A percentile compares a stretch with the other conserved stretches of the same genome.
Evolutionary conservation across 2,113 vertebrate species (phyloP).

Genomic region (Gadus chalcogrammus): DNA sequence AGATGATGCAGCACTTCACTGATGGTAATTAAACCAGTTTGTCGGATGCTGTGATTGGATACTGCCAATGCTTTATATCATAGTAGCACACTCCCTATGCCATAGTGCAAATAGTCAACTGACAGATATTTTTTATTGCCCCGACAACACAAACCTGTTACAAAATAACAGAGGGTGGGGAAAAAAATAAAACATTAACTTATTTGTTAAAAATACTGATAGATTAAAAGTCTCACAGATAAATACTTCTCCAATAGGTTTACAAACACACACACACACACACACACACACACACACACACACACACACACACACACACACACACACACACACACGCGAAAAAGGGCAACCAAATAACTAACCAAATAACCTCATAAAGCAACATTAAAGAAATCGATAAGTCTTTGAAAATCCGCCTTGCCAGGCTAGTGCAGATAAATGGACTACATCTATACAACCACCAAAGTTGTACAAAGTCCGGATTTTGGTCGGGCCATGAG

Average conservation of each 20-base stretch:
- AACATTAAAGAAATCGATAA: constrained; percentile 57
- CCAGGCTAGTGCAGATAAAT: constrained; percentile 64
- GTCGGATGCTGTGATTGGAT: neutral
- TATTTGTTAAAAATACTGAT: constrained; percentile 58
- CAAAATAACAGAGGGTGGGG: constrained; percentile 12
- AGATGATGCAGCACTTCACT: too few relatives aligned
- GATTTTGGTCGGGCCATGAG: constrained; percentile 18
- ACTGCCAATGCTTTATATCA: constrained; percentile 5
- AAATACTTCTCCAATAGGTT: constrained; percentile 70
- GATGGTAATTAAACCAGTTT: too few relatives aligned
- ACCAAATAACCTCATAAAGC: neutral
- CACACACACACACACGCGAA: constrained; percentile 66
- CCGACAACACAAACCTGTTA: constrained; percentile 22
- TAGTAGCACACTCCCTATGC: constrained; percentile 15
- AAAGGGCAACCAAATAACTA: neutral
- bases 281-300: constrained; percentile 71
- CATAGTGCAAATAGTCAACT: constrained; percentile 47
- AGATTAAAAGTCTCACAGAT: constrained; percentile 54
- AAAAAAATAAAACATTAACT: constrained; percentile 9
- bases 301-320: constrained; percentile 68
- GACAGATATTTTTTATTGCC: constrained; percentile 15
- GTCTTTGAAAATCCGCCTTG: constrained; percentile 56
- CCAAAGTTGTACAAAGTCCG: constrained; percentile 9
- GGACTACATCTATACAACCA: constrained; percentile 15
- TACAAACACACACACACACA: constrained; percentile 40